Percentiles rank a stretch among this genome's conserved stretches.
phyloP scores from a whole-genome alignment of 2,888 invertebrate species.

The Netelia fuscicornis region DNA sequence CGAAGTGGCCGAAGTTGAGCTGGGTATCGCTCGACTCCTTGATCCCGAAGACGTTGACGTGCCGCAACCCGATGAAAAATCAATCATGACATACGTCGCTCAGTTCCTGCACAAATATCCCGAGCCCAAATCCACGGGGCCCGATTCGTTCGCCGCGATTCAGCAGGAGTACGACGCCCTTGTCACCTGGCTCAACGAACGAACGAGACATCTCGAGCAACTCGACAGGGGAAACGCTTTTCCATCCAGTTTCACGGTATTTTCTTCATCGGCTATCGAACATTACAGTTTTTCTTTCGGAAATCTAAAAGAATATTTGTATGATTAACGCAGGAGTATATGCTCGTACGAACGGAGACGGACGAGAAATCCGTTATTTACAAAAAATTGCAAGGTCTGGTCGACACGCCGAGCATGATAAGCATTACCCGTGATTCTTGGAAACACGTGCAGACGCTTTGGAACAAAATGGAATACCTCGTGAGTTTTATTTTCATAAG shows the following conservation, averaged over 20 bases:
- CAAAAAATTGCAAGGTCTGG: conserved; percentile 91
- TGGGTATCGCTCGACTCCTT: conserved; percentile 95
- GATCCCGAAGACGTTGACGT: conserved; percentile 99
- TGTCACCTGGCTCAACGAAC: conserved; percentile 92
- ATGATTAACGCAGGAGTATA: conserved; percentile 88
- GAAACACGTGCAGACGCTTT: conserved; percentile 92
- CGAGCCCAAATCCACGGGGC: conserved; percentile 92
- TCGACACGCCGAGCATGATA: conserved; percentile 92
- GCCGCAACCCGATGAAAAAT: conserved; percentile 97
- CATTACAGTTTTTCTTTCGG: conserved; percentile 24
- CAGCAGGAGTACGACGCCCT: conserved; percentile 93
- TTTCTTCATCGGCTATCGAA: conserved; percentile 58
- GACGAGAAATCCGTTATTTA: conserved; percentile 90
- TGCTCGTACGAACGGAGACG: conserved; percentile 91
- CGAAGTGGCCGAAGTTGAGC: conserved; percentile 94
- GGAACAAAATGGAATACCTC: conserved; percentile 91
- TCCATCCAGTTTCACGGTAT: conserved; percentile 89
- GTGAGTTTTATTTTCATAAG: conserved; percentile 75
- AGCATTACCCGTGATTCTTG: conserved; percentile 95
- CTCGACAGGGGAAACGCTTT: conserved; percentile 91
- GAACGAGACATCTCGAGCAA: conserved; percentile 91
- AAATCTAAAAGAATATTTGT: not conserved
- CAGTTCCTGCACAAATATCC: conserved; percentile 98
- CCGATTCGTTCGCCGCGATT: conserved; percentile 91
- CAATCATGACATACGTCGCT: conserved; percentile 99